phyloP scores from a whole-genome alignment of 2,888 invertebrate genomes.

The Epiperipatus broadwayi region DNA sequence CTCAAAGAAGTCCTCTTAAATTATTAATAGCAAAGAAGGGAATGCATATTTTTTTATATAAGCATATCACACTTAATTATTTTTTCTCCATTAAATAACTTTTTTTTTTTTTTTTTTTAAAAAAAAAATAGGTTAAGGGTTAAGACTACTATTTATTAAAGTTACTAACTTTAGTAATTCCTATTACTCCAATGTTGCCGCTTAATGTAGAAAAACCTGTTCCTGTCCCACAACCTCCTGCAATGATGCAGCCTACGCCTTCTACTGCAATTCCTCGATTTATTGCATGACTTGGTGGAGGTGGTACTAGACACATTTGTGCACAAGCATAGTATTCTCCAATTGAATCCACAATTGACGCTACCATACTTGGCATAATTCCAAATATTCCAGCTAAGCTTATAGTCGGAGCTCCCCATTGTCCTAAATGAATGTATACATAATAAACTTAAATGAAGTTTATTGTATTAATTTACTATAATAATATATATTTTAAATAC shows the following conservation, averaged over 20 bases:
- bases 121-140: too few species aligned
- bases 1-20: too few species aligned
- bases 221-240: constrained; percentile 31
- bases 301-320: constrained; percentile 26
- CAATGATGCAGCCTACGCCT: constrained; percentile 30
- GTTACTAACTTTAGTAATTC: constrained; percentile 31
- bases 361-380: constrained; percentile 54
- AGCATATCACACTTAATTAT: too few species aligned
- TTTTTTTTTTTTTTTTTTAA: too few species aligned
- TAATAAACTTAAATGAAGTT: background rate
- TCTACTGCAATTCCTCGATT: constrained; percentile 33
- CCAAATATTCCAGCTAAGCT: constrained; percentile 48
- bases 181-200: constrained; percentile 33
- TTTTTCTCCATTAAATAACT: too few species aligned
- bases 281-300: constrained; percentile 33
- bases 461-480: background rate
- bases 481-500: background rate
- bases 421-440: constrained; percentile 35
- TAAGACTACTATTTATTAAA: too few species aligned
- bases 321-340: constrained; percentile 83
- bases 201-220: constrained; percentile 34
- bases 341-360: constrained; percentile 59
- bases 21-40: too few species aligned
- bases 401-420: constrained; percentile 55
- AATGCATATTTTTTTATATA: too few species aligned